A percentile compares a stretch with the other conserved stretches of the same genome.
These are phyloP conservation scores for Cygnus olor DNA, from an alignment of 2,797 vertebrate species.

Conservation along the genomic window DNA sequence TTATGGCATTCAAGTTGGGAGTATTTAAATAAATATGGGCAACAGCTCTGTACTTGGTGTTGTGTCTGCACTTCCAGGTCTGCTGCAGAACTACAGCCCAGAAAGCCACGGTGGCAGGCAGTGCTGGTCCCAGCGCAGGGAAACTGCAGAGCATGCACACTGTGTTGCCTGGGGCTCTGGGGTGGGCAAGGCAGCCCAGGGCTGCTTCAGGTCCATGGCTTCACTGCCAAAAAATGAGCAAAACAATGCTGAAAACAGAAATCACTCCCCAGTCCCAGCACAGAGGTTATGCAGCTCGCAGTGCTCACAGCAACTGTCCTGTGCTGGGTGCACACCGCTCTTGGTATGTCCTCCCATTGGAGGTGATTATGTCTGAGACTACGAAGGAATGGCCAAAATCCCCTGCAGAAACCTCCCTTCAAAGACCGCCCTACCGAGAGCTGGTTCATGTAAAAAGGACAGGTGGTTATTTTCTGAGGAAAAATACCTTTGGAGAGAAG, in stretches of 20 bases:
- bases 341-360: fast-evolving
- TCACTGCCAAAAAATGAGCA: background rate
- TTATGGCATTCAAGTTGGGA: background rate
- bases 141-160: fast-evolving
- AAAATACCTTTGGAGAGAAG: background rate
- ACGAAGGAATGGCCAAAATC: background rate
- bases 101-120: background rate
- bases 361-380: background rate
- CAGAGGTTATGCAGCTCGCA: fast-evolving
- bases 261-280: background rate
- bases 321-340: background rate
- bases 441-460: background rate
- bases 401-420: background rate
- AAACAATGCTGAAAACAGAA: background rate
- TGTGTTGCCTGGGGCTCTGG: no score
- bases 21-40: background rate
- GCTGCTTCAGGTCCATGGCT: background rate
- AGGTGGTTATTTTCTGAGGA: background rate
- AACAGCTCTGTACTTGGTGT: background rate
- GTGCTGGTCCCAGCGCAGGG: fast-evolving
- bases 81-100: background rate
- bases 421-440: background rate
- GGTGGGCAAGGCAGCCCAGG: background rate
- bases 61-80: background rate
- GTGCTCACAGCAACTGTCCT: fast-evolving